Evolutionary conservation across 2,113 vertebrate species (phyloP), one percentile per base, ranked within the genome.

Genomic region (Platanista minor): DNA sequence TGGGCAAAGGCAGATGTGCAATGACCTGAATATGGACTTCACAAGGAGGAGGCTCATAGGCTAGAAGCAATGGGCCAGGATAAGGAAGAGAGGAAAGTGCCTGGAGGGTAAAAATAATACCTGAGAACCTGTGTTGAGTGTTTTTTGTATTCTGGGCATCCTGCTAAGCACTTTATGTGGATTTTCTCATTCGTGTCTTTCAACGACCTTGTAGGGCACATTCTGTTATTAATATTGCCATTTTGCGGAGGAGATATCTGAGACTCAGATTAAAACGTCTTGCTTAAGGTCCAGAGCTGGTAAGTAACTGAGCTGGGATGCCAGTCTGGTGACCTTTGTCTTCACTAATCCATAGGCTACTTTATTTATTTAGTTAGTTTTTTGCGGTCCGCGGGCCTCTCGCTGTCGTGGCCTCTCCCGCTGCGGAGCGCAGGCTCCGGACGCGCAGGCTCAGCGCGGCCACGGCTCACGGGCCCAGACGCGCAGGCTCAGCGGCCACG

Each of bases 111-210:
- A 84, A 94, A 41, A 46, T 74, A 93, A 66, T 20, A 62, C n/a
- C 52, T 69, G 29, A 31, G 41, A 94, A 39, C 6, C n/a, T 83
- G 57, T 84, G 69, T 61, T 78, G 95, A 81, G 31, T 71, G 13
- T 31, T 67, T 11, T 93, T 91, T 85, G 8, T 83, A 90, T 94
- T 72, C 27, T 39, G 52, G 15, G 27, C 27, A 67, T 59, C 31
- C 7, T 31, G 17, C 7, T 84, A 71, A 52, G 21, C 36, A 87
- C 17, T 74, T 78, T 43, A 78, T 77, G 80, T 84, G 15, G 6
- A 61, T 86, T 72, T 89, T 86, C 39, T 29, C 54, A 89, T 72
- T 86, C 74, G 89, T 83, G 90, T 29, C 43, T 82, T 95, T 94
- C 33, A 90, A 78, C 14, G 69, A 31, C n/a, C 5, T 77, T 10